Evolutionary conservation across 2,113 vertebrate genomes (phyloP).

Genomic region (Myrmophylax atrothorax): DNA sequence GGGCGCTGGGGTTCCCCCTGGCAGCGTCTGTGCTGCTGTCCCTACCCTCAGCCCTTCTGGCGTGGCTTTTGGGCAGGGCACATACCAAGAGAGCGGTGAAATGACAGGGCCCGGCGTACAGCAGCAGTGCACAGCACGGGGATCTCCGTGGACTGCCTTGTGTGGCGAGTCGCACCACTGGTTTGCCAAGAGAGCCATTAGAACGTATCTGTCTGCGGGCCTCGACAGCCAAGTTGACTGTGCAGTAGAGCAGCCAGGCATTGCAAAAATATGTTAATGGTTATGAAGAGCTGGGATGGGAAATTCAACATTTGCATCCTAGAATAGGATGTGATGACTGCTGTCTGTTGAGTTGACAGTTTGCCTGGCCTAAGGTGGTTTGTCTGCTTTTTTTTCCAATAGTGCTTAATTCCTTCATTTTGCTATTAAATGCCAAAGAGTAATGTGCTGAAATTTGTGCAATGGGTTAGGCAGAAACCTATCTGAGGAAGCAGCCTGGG

Average conservation of each 20-base stretch:
- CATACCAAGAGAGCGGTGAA: background rate
- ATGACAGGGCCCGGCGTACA: background rate
- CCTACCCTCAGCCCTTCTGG: background rate
- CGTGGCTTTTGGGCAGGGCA: background rate
- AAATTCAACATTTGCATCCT: background rate
- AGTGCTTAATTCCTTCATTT: background rate
- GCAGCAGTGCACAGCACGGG: background rate
- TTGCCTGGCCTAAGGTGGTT: background rate
- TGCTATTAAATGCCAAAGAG: background rate
- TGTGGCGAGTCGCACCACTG: background rate
- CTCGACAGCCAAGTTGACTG: background rate
- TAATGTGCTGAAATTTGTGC: background rate
- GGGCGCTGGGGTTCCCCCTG: background rate
- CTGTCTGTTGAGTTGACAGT: background rate
- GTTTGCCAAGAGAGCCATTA: background rate
- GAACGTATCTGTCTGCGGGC: background rate
- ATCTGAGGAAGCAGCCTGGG: background rate
- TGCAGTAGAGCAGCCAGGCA: background rate
- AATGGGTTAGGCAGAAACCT: background rate
- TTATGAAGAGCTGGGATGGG: background rate
- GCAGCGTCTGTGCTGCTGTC: background rate
- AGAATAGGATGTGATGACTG: background rate
- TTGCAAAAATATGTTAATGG: background rate
- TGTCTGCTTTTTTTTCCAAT: rapidly evolving
- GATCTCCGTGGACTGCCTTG: background rate